phyloP scores from a whole-genome alignment of 2,797 vertebrate species.

The Hybognathus amarus region DNA sequence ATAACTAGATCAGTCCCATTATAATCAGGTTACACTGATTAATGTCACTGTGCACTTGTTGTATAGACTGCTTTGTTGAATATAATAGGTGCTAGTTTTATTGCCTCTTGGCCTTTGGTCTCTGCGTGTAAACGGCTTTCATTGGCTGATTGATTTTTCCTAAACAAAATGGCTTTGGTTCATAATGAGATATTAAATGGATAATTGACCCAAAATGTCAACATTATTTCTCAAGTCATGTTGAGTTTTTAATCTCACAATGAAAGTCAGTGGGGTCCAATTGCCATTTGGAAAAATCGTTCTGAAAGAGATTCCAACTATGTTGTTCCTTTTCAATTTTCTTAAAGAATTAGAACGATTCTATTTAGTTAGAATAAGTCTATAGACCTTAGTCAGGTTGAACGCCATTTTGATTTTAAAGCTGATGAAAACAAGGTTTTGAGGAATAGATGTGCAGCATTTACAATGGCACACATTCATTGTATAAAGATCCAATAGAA shows the following conservation, averaged over 20 bases:
- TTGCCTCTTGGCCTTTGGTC: not conserved
- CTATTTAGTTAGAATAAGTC: not conserved
- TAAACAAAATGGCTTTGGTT: constrained; percentile 1
- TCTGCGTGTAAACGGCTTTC: not conserved
- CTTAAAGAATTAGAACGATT: not conserved
- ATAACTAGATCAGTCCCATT: not conserved
- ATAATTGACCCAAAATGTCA: not conserved
- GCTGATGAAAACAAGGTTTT: not conserved
- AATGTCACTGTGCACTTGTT: not conserved
- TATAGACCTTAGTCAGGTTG: not conserved
- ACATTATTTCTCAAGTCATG: not conserved
- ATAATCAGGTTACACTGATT: not conserved
- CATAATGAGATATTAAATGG: not conserved
- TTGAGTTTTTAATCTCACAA: not conserved
- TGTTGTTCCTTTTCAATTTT: not conserved
- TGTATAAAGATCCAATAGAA: not conserved
- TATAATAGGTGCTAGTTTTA: constrained; percentile 15
- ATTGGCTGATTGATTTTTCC: constrained; percentile 12
- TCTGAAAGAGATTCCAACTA: not conserved
- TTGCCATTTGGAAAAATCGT: not conserved
- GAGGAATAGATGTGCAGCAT: not conserved
- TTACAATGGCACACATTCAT: not conserved
- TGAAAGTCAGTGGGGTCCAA: not conserved
- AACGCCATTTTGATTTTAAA: not conserved
- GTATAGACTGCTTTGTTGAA: not conserved